phyloP scores from a whole-genome alignment of 2,888 invertebrate species.

The Drosophila atripex region DNA sequence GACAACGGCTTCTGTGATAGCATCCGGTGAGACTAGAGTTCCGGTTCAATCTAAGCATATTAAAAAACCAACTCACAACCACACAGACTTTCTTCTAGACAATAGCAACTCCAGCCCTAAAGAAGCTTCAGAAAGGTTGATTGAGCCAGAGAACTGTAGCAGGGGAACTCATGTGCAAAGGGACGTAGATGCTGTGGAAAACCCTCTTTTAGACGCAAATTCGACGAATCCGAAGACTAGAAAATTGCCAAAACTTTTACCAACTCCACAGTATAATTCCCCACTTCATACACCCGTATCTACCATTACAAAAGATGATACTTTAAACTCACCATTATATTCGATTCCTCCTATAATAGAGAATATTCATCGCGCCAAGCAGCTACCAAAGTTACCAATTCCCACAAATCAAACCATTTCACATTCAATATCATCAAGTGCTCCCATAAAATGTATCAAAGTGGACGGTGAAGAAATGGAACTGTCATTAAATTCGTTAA shows the following conservation, averaged over 20 bases:
- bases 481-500: neutral
- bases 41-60: constrained; percentile 54
- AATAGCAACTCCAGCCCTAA: constrained; percentile 22
- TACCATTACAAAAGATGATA: constrained; percentile 6
- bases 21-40: constrained; percentile 79
- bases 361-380: constrained; percentile 62
- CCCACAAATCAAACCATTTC: constrained; percentile 24
- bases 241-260: constrained; percentile 79
- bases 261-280: constrained; percentile 61
- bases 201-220: constrained; percentile 5
- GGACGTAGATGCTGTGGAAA: constrained; percentile 6
- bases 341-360: constrained; percentile 10
- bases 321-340: constrained; percentile 16
- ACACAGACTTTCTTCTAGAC: constrained; percentile 8
- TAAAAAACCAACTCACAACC: constrained; percentile 25
- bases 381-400: constrained; percentile 73
- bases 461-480: neutral
- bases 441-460: constrained; percentile 8
- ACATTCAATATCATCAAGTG: constrained; percentile 18
- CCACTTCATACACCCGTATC: constrained; percentile 17
- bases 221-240: constrained; percentile 50
- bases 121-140: constrained; percentile 40
- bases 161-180: constrained; percentile 2
- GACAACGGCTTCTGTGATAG: constrained; percentile 82
- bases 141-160: constrained; percentile 21